phyloP scores from a whole-genome alignment of 2,113 vertebrate genomes.

The Heterochromis multidens region DNA sequence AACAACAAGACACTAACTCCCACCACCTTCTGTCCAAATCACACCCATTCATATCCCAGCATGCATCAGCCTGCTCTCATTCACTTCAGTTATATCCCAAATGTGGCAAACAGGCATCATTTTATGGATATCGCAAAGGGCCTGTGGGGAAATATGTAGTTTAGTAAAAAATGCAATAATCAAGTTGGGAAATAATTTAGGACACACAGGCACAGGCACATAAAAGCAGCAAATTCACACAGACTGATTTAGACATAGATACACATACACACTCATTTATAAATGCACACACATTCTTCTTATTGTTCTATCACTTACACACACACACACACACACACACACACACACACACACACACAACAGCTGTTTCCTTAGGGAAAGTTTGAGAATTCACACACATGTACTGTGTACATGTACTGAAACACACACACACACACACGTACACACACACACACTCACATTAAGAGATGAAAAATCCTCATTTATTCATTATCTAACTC shows the following conservation, averaged over 20 bases:
- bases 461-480: conserved; percentile 18
- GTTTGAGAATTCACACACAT: neutral
- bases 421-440: neutral
- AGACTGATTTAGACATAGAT: neutral
- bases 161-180: conserved; percentile 46
- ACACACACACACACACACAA: neutral
- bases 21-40: conserved; percentile 59
- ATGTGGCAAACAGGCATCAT: conserved; percentile 34
- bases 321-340: neutral
- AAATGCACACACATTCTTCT: neutral
- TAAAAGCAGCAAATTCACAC: neutral
- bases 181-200: conserved; percentile 59
- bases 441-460: neutral
- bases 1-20: conserved; percentile 50
- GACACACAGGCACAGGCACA: conserved; percentile 14
- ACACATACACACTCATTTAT: neutral
- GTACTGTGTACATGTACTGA: neutral
- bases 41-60: conserved; percentile 57
- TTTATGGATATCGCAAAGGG: conserved; percentile 45
- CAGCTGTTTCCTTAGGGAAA: conserved; percentile 3
- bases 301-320: neutral
- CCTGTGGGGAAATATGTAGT: conserved; percentile 62
- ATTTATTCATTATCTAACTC: conserved; percentile 47
- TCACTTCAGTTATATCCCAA: conserved; percentile 37
- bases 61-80: conserved; percentile 41